Evolutionary conservation across 2,888 invertebrate genomes (phyloP), one percentile per base, ranked within the genome.

Genomic region (Calephelis perditalis): DNA sequence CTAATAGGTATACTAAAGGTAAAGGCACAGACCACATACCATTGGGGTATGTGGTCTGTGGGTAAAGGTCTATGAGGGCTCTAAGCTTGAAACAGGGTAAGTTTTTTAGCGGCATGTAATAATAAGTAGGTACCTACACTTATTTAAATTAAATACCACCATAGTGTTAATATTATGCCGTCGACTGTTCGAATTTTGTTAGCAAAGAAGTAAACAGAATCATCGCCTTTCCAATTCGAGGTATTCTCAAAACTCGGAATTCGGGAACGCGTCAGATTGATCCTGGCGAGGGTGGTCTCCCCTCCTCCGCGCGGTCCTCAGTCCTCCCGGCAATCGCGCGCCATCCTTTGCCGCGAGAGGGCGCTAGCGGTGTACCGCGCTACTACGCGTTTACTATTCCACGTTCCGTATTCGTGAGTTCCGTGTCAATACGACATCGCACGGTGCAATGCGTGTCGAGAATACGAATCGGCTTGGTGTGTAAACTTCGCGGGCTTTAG

Each of bases 341-440:
- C 86, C 78, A 79, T 80, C 85, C 84, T 79, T 76, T 72, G 88
- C 81, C 86, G 87, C 81, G 87, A 76, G 85, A 86, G 86, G 89
- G 86, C 87, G 87, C 76, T 40, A 40, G 73, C 70, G 68, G 63
- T 70, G 68, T 63, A 71, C 75, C 75, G 76, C 74, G 74, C 58
- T 64, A 67, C 69, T 70, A 72, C 83, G 82, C 85, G 84, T 73
- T 74, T 59, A 58, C 58, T 75, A 72, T 75, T 72, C 73, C 75
- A 74, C 72, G 70, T 62, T 59, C 56, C 71, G 70, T 81, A 85
- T 84, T 86, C 81, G 85, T 85, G 83, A 79, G 79, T 83, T 82
- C 81, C 81, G 83, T 84, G 82, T 82, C 79, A 79, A 81, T 84
- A 83, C 26, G 26, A 40, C 80, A 77, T 77, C 70, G 71, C 70